These are phyloP conservation scores for Tridacna crocea DNA, from an alignment of 2,888 invertebrate genomes.

Conservation along the genomic window DNA sequence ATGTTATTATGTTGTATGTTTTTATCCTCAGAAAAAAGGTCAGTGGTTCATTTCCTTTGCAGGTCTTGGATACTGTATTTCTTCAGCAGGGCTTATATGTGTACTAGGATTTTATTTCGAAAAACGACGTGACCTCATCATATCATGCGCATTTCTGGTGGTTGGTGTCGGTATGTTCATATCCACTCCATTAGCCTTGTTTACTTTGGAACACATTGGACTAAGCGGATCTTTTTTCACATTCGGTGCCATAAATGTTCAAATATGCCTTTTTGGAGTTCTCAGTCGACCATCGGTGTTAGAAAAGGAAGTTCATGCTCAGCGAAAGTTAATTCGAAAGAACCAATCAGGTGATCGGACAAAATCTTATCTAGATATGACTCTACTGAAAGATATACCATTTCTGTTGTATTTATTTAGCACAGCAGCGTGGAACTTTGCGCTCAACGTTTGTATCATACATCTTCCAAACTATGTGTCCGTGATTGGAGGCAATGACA, in stretches of 20 bases:
- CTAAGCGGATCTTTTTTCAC: constrained; percentile 53
- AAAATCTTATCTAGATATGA: constrained; percentile 41
- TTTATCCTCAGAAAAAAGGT: no score
- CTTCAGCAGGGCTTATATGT: constrained; percentile 52
- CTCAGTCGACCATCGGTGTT: constrained; percentile 53
- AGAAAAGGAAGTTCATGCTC: constrained; percentile 39
- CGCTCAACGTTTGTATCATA: constrained; percentile 38
- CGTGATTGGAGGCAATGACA: constrained; percentile 33
- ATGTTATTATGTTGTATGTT: no score
- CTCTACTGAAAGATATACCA: constrained; percentile 37
- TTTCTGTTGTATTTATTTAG: constrained; percentile 52
- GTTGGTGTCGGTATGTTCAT: constrained; percentile 60
- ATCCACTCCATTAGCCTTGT: constrained; percentile 55
- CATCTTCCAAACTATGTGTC: constrained; percentile 58
- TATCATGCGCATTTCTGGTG: constrained; percentile 42
- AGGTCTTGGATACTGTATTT: constrained; percentile 61
- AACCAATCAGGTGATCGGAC: constrained; percentile 3
- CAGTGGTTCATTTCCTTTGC: constrained; percentile 23
- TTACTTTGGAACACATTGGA: constrained; percentile 42
- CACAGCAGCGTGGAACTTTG: constrained; percentile 54
- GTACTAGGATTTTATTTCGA: constrained; percentile 63
- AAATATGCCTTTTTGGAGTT: constrained; percentile 57
- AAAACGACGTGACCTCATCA: constrained; percentile 41
- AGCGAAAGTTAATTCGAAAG: constrained; percentile 3
- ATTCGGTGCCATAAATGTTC: constrained; percentile 50